A percentile compares a stretch with the other conserved stretches of the same genome.
These are phyloP conservation scores for Pomacea canaliculata DNA, from an alignment of 2,888 invertebrate species.

Conservation along the genomic window DNA sequence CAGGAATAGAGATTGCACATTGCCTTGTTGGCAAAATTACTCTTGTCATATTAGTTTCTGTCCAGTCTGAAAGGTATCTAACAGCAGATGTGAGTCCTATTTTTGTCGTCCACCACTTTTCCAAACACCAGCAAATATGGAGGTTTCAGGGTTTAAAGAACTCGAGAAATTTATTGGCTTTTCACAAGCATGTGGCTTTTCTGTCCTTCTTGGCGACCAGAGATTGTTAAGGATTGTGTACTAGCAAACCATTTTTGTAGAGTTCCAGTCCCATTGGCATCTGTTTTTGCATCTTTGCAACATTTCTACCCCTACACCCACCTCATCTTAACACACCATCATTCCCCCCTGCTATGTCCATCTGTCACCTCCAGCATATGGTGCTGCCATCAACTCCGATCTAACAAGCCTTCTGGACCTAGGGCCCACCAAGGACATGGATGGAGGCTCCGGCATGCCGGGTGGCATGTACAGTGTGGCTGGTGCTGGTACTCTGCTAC, in stretches of 20 bases:
- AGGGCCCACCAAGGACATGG: slow-evolving; percentile 46
- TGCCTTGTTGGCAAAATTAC: too few species aligned
- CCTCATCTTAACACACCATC: not conserved
- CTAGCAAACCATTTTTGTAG: not conserved
- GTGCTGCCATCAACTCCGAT: slow-evolving; percentile 47
- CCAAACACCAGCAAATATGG: too few species aligned
- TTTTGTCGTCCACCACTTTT: too few species aligned
- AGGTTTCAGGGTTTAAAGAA: too few species aligned
- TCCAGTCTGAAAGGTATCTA: too few species aligned
- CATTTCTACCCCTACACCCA: not conserved
- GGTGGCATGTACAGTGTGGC: slow-evolving; percentile 40
- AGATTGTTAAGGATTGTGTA: too few species aligned
- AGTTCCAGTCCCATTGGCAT: not conserved
- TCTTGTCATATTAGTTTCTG: too few species aligned
- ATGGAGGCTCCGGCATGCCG: slow-evolving; percentile 57
- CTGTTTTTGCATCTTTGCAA: not conserved
- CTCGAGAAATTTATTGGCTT: too few species aligned
- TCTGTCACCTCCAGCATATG: slow-evolving; percentile 24
- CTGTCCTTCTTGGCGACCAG: too few species aligned
- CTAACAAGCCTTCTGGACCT: slow-evolving; percentile 57
- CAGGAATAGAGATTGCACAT: too few species aligned
- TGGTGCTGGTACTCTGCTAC: slow-evolving; percentile 36
- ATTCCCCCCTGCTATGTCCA: not conserved
- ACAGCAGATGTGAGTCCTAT: too few species aligned
- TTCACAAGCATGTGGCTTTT: too few species aligned